Base-by-base conservation (phyloP, 2,888 invertebrate genomes). In the Antitype chi region DNA sequence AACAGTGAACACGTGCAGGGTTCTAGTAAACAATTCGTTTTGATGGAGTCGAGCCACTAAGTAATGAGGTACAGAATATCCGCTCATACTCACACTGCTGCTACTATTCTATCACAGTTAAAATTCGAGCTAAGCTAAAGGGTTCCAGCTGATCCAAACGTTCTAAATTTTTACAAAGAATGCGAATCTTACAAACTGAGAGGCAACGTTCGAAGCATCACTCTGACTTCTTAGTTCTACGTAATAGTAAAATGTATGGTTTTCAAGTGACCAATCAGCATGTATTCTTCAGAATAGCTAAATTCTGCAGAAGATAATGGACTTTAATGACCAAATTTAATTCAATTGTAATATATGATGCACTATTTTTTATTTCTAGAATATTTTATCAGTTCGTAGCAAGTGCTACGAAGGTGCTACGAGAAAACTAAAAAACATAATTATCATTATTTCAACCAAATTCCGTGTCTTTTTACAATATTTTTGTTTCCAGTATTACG, bases 1-100 rank as follows among this genome's bases (percentile, higher is more conserved):
- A 85, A 88, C 86, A 89, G 23, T 89, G 89, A 90, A 93, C 94
- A 94, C 94, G 94, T 94, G 94, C 92, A 90, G 82, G 78, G 88
- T 92, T 90, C 90, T 89, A 92, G 93, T 92, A 92, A 94, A 94
- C 93, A 93, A 91, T 92, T 93, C 88, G 90, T 92, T 91, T 92
- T 91, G 88, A 92, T 89, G 88, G 87, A 85, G 88, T 83, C 87
- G 82, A 76, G 60, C n/a, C 74, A 74, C 71, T 43, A 25, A 15
- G 43, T 32, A 72, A 67, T 7, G 20, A 59, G 15, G 17, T 0
- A 47, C 86, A 84, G 86, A 78, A 84, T 57, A 63, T 20, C 57
- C 71, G 28, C 62, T 67, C 15, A 6, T 28, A 52, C 17, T n/a
- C 15, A 55, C 23, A 5, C 1, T 63, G 7, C 4, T 38, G 25